Conservation (phyloP, 2,797 vertebrate species). For the Vireo griseus region DNA sequence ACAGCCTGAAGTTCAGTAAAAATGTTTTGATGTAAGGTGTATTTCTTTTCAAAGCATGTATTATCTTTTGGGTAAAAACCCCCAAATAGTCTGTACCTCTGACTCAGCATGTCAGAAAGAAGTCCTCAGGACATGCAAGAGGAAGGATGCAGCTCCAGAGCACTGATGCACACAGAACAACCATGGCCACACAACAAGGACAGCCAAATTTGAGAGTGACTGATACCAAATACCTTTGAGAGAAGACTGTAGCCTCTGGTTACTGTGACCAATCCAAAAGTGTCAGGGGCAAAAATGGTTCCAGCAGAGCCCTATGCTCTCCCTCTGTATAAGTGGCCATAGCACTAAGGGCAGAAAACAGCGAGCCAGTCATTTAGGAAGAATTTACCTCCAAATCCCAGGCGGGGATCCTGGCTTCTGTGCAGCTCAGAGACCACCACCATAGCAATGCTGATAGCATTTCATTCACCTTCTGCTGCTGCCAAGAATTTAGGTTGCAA, state of each 20-base stretch:
- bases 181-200: fast-evolving
- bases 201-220: not conserved
- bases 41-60: not conserved
- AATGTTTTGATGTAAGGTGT: not conserved
- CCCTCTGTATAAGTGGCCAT: not conserved
- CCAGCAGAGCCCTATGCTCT: not conserved
- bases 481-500: not conserved
- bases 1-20: not conserved
- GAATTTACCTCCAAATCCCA: not conserved
- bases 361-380: fast-evolving
- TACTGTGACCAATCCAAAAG: not conserved
- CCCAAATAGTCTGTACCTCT: not conserved
- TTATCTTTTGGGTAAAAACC: not conserved
- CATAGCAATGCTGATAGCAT: fast-evolving
- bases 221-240: not conserved
- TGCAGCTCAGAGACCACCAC: fast-evolving
- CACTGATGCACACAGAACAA: fast-evolving
- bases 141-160: not conserved
- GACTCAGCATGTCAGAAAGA: not conserved
- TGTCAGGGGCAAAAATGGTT: not conserved
- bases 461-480: not conserved
- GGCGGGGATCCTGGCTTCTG: not conserved
- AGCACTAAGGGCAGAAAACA: not conserved
- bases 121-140: not conserved
- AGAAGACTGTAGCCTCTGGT: not conserved